A percentile compares a stretch with the other conserved stretches of the same genome.
phyloP scores from a whole-genome alignment of 2,888 invertebrate genomes.

The Yponomeuta evonymella region DNA sequence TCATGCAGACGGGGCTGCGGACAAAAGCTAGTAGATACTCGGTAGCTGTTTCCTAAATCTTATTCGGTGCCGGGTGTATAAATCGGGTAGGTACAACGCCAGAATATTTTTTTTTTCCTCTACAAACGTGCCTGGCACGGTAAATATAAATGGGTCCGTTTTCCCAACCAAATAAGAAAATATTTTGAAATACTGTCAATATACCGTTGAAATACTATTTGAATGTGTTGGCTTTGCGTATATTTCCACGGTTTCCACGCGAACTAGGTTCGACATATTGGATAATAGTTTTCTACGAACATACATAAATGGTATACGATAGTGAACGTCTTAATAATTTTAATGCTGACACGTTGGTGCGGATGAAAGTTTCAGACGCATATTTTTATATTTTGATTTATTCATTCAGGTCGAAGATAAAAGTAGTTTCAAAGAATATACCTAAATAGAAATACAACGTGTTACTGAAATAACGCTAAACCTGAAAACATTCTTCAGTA shows the following conservation, averaged over 20 bases:
- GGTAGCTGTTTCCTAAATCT: slow-evolving; percentile 62
- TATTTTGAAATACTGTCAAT: slow-evolving; percentile 18
- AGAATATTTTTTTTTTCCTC: slow-evolving; percentile 71
- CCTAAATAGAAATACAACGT: too few relatives aligned
- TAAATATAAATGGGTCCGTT: slow-evolving; percentile 47
- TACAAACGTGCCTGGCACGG: slow-evolving; percentile 69
- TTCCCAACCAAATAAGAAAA: slow-evolving; percentile 20
- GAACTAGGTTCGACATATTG: neutral
- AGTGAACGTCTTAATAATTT: too few relatives aligned
- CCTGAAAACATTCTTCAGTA: too few relatives aligned
- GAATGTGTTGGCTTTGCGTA: neutral
- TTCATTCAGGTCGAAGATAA: too few relatives aligned
- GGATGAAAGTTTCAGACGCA: too few relatives aligned
- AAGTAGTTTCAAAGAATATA: too few relatives aligned
- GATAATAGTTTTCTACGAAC: neutral
- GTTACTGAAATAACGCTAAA: too few relatives aligned
- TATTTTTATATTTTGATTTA: too few relatives aligned
- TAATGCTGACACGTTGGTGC: too few relatives aligned
- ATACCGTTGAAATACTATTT: slow-evolving; percentile 11
- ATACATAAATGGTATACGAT: neutral
- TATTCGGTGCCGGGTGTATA: slow-evolving; percentile 71
- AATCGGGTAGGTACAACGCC: slow-evolving; percentile 66
- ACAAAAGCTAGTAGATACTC: neutral
- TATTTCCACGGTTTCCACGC: neutral
- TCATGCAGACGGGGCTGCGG: neutral